Percentiles rank a stretch among this genome's conserved stretches.
Evolutionary conservation across 2,797 vertebrate genomes (phyloP).

Genomic region (Pseudomugil tenellus): DNA sequence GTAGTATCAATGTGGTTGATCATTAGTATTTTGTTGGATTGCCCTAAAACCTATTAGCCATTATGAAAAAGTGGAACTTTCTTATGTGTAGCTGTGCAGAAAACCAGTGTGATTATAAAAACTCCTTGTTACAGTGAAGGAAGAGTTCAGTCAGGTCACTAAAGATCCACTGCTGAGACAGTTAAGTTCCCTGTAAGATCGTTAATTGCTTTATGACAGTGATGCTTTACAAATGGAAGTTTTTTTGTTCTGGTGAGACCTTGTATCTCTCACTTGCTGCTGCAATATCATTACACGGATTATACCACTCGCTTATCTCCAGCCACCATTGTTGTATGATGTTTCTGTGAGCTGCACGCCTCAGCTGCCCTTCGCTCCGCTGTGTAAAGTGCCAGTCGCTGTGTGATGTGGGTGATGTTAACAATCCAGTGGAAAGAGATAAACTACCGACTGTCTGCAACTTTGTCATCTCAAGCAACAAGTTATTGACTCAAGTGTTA

Average conservation of each 20-base stretch:
- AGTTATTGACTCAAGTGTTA: conserved; percentile 34
- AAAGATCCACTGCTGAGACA: conserved; percentile 3
- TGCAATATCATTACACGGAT: conserved; percentile 48
- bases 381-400: conserved; percentile 34
- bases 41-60: conserved; percentile 40
- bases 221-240: conserved; percentile 9
- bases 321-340: conserved; percentile 38
- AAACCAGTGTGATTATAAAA: not conserved
- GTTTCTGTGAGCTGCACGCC: conserved; percentile 47
- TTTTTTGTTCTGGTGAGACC: conserved; percentile 28
- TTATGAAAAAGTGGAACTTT: not conserved
- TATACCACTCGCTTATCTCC: conserved; percentile 51
- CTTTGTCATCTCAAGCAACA: conserved; percentile 41
- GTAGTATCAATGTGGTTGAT: conserved; percentile 82
- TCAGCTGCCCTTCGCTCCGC: conserved; percentile 58
- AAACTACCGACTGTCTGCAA: conserved; percentile 46
- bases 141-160: not conserved
- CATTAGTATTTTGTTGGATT: conserved; percentile 72
- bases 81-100: not conserved
- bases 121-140: not conserved
- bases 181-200: conserved; percentile 22
- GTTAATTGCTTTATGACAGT: conserved; percentile 38
- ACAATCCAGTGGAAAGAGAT: conserved; percentile 55
- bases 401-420: conserved; percentile 41
- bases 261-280: conserved; percentile 14